A percentile compares a stretch with the other conserved stretches of the same genome.
phyloP scores from a whole-genome alignment of 2,113 vertebrate species.

The Pyxicephalus adspersus region DNA sequence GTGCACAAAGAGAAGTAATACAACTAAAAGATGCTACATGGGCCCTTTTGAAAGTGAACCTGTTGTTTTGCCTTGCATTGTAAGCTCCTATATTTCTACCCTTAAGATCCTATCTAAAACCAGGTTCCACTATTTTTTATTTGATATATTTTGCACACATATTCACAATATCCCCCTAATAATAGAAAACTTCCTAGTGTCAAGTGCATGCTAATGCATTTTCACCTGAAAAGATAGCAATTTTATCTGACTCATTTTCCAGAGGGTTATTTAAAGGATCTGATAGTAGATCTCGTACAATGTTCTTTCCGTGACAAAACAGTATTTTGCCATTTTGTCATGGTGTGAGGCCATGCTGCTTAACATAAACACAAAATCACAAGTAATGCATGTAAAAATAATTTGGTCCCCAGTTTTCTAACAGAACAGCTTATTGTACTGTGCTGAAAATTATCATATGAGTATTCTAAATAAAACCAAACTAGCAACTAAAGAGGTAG shows the following conservation, averaged over 20 bases:
- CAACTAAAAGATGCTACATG: too few relatives aligned
- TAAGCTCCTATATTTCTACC: too few relatives aligned
- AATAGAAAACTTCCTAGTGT: too few relatives aligned
- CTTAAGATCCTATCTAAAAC: too few relatives aligned
- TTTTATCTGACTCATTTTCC: not conserved
- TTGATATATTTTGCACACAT: too few relatives aligned
- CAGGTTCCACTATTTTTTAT: too few relatives aligned
- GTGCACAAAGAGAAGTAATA: too few relatives aligned
- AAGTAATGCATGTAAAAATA: not conserved
- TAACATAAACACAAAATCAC: not conserved
- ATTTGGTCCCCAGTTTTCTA: not conserved
- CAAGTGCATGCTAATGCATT: not conserved
- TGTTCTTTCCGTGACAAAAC: too few relatives aligned
- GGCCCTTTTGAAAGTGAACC: too few relatives aligned
- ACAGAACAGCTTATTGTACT: conserved; percentile 21
- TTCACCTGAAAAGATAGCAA: not conserved
- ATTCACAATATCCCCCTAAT: too few relatives aligned
- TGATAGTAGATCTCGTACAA: not conserved
- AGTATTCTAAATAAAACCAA: conserved; percentile 39
- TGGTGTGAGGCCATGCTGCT: not conserved
- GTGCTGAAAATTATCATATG: conserved; percentile 34
- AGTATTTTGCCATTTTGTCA: too few relatives aligned
- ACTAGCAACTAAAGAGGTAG: conserved; percentile 47
- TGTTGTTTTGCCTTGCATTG: too few relatives aligned
- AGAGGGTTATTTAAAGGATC: not conserved